Conservation (phyloP, 2,888 invertebrate species). For the Diaphora mendica region DNA sequence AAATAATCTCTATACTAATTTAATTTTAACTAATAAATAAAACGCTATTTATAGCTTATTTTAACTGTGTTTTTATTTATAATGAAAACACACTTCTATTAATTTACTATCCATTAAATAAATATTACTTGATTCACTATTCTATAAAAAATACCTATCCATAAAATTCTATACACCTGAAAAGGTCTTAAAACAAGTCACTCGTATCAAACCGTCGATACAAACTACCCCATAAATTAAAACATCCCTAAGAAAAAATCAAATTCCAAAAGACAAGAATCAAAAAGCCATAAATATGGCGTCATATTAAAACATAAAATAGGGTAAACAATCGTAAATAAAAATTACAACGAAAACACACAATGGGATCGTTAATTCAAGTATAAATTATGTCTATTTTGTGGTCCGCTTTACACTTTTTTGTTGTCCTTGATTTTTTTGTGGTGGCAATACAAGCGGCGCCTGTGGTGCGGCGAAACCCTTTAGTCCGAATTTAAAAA, state of each 20-base stretch:
- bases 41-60: not conserved
- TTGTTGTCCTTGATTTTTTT: constrained; percentile 73
- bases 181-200: constrained; percentile 54
- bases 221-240: constrained; percentile 74
- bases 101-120: constrained; percentile 43
- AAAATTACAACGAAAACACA: constrained; percentile 82
- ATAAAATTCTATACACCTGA: constrained; percentile 38
- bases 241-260: constrained; percentile 63
- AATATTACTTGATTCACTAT: constrained; percentile 39
- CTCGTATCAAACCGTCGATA: constrained; percentile 68
- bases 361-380: constrained; percentile 81
- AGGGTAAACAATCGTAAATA: constrained; percentile 86
- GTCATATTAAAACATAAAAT: constrained; percentile 85
- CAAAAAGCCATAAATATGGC: constrained; percentile 75
- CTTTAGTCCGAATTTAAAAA: constrained; percentile 77
- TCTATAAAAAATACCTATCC: constrained; percentile 24
- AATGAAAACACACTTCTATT: constrained; percentile 16
- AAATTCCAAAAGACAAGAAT: constrained; percentile 70
- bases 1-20: not conserved
- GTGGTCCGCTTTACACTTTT: constrained; percentile 82
- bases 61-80: not conserved
- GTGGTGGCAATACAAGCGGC: constrained; percentile 73
- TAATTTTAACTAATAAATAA: not conserved
- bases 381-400: constrained; percentile 83
- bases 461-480: constrained; percentile 79